Percentiles rank a stretch among this genome's conserved stretches.
phyloP scores from a whole-genome alignment of 2,888 invertebrate species.

The Dyspetes luteomarginatus region DNA sequence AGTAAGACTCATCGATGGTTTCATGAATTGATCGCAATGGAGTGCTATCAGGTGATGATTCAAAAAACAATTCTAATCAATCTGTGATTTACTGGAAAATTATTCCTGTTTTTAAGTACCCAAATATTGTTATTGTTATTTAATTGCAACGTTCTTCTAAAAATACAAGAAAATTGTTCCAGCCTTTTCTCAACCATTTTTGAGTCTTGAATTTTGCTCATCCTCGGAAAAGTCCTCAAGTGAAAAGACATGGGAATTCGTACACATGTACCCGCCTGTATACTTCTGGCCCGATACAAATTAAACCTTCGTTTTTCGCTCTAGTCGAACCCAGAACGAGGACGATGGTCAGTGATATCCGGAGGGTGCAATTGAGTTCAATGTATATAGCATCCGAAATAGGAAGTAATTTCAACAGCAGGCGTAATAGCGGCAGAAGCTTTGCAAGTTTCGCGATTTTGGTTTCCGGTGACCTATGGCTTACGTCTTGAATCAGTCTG shows the following conservation, averaged over 20 bases:
- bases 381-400: constrained; percentile 41
- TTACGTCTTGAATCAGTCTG: constrained; percentile 67
- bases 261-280: neutral
- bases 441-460: constrained; percentile 62
- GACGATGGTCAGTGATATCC: constrained; percentile 42
- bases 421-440: constrained; percentile 56
- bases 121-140: too few relatives aligned
- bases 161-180: too few relatives aligned
- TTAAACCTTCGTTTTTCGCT: constrained; percentile 36
- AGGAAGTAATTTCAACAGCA: constrained; percentile 70
- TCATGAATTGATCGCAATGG: neutral
- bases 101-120: too few relatives aligned
- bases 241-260: too few relatives aligned
- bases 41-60: neutral
- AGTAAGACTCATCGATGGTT: neutral
- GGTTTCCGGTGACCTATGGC: constrained; percentile 70
- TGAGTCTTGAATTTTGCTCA: too few relatives aligned
- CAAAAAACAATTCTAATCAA: neutral
- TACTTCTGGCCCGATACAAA: constrained; percentile 40
- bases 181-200: too few relatives aligned
- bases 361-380: constrained; percentile 49
- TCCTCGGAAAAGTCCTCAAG: too few relatives aligned
- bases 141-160: too few relatives aligned
- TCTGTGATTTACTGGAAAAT: too few relatives aligned
- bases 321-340: constrained; percentile 9